Evolutionary conservation across 1,140 invertebrate species (phyloP), one percentile per base, ranked within the genome.

Genomic region (Nephotettix cincticeps): DNA sequence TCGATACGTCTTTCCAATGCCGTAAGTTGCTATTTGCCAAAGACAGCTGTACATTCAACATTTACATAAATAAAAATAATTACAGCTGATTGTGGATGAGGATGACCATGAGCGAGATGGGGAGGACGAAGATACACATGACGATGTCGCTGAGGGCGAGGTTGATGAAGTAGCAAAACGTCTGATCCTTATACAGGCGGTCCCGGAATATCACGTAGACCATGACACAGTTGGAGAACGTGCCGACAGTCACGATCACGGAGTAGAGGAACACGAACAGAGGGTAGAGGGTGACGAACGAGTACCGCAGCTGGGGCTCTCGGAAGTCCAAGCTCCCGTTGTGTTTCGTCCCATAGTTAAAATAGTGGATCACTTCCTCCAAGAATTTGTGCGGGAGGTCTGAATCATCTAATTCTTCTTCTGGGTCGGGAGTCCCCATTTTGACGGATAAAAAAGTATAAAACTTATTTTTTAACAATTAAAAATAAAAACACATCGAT

Each of bases 41-140:
- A n/a, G n/a, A n/a, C n/a, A n/a, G n/a, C n/a, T n/a, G n/a, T n/a
- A n/a, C n/a, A n/a, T n/a, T n/a, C n/a, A n/a, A n/a, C n/a, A n/a
- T n/a, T n/a, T n/a, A n/a, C n/a, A n/a, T n/a, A n/a, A n/a, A n/a
- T n/a, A n/a, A n/a, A n/a, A n/a, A n/a, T n/a, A n/a, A n/a, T n/a
- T n/a, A n/a, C n/a, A n/a, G n/a, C n/a, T n/a, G n/a, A n/a, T 92
- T 91, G 74, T 90, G 85, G 36, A 91, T 80, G 1, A 91, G 82
- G 72, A 91, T 80, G 32, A 91, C 88, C 69, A 87, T 86, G 63
- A 92, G 75, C 0, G 89, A 86, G 0, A 91, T 82, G 2, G 90
- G 90, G 73, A 92, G 74, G 6, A 90, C 88, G 66, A 89, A 77
- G 11, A 87, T 75, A 76, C 89, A 89, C 78, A 91, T 89, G 17